These are phyloP conservation scores for Sebastes umbrosus DNA, from an alignment of 2,797 vertebrate species.

Conservation along the genomic window DNA sequence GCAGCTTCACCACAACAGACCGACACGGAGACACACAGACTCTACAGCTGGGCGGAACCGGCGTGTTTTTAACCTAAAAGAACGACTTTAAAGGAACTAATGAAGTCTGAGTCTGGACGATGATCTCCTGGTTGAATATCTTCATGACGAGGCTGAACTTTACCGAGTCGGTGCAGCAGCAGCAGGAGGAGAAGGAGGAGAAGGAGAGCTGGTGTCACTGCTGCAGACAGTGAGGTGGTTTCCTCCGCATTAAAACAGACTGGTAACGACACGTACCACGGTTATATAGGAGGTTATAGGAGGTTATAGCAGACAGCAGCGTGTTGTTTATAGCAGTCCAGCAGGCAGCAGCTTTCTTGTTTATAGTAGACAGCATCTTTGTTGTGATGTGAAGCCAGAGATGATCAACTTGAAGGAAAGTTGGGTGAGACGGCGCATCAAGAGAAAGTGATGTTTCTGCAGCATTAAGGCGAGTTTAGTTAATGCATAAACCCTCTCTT, in stretches of 20 bases:
- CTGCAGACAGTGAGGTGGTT: not conserved
- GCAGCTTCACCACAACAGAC: too few relatives aligned
- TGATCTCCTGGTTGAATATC: not conserved
- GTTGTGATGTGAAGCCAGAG: not conserved
- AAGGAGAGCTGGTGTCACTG: not conserved
- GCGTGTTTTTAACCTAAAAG: not conserved
- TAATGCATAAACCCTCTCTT: too few relatives aligned
- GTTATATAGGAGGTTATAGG: not conserved
- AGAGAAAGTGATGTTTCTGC: too few relatives aligned
- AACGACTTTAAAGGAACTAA: not conserved
- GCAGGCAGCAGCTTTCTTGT: not conserved
- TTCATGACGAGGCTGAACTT: slow-evolving; percentile 23
- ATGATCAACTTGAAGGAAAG: slow-evolving; percentile 58
- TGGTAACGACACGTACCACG: slow-evolving; percentile 16
- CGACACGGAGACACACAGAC: not conserved
- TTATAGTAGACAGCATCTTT: not conserved
- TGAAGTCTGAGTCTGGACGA: not conserved
- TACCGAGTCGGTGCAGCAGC: not conserved
- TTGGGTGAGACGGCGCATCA: slow-evolving; percentile 31
- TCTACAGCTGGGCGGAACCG: not conserved
- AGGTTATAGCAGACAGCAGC: not conserved
- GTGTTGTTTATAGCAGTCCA: not conserved
- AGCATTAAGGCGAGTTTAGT: too few relatives aligned
- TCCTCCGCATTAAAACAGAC: not conserved
- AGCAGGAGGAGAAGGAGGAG: not conserved